phyloP scores from a whole-genome alignment of 2,113 vertebrate species.

The Grammomys dolichurus region DNA sequence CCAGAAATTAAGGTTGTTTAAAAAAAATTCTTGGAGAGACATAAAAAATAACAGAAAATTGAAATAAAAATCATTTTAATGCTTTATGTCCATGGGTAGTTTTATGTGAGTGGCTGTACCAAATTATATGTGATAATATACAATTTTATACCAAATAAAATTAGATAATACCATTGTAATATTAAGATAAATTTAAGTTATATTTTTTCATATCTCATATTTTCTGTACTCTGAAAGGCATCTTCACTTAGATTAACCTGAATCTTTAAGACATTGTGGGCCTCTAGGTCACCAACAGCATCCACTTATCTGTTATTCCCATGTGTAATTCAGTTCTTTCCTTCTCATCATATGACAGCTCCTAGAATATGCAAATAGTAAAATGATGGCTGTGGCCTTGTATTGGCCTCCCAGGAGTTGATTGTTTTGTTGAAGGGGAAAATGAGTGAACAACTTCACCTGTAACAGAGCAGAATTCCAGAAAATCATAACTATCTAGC shows the following conservation, averaged over 20 bases:
- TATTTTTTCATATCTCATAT: conserved; percentile 19
- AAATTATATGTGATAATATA: conserved; percentile 53
- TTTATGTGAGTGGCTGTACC: conserved; percentile 18
- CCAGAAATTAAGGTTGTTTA: background rate
- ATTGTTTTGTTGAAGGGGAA: background rate
- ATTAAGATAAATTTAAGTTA: conserved; percentile 1
- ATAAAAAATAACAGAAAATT: conserved; percentile 44
- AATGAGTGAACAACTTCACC: background rate
- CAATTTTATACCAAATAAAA: conserved; percentile 7
- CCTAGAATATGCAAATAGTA: background rate
- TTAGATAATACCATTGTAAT: conserved; percentile 29
- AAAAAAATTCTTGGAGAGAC: conserved; percentile 28
- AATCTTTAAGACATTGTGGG: background rate
- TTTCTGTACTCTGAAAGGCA: background rate
- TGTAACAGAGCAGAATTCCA: background rate
- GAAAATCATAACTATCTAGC: background rate
- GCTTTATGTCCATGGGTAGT: background rate
- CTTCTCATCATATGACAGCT: background rate
- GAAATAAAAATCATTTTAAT: conserved; percentile 49
- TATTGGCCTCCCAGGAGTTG: background rate
- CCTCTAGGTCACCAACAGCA: background rate
- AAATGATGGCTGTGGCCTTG: background rate
- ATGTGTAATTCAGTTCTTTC: background rate
- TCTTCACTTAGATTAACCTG: background rate
- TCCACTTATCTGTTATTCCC: background rate